phyloP scores from a whole-genome alignment of 2,797 vertebrate species.

The Agapornis canus region DNA sequence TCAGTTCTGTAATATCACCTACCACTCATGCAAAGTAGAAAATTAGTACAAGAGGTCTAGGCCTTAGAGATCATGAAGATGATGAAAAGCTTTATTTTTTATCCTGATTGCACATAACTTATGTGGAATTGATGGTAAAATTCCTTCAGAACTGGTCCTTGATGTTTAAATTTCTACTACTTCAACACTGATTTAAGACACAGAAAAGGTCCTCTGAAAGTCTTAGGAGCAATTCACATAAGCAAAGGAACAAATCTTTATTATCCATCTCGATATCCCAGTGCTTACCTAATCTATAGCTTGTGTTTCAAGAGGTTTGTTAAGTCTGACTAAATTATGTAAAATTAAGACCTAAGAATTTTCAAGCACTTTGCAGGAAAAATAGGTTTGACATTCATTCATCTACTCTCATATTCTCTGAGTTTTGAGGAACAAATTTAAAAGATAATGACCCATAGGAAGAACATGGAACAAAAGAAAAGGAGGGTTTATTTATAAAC shows the following conservation, averaged over 20 bases:
- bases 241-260: not conserved
- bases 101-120: not conserved
- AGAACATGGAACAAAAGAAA: not conserved
- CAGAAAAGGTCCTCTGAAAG: not conserved
- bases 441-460: not conserved
- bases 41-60: not conserved
- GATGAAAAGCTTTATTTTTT: not conserved
- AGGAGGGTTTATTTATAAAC: not conserved
- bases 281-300: not conserved
- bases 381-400: not conserved
- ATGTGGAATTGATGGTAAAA: not conserved
- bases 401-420: not conserved
- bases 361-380: not conserved
- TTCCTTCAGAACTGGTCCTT: not conserved
- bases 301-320: not conserved
- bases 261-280: not conserved
- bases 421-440: not conserved
- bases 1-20: not conserved
- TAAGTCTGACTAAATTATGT: not conserved
- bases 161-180: not conserved
- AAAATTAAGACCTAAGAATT: not conserved
- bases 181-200: constrained; percentile 28
- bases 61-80: not conserved
- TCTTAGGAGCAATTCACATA: not conserved
- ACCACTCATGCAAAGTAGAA: not conserved